Conservation (phyloP, 92 coral and sea anemone species). For the Muricea muricata region DNA sequence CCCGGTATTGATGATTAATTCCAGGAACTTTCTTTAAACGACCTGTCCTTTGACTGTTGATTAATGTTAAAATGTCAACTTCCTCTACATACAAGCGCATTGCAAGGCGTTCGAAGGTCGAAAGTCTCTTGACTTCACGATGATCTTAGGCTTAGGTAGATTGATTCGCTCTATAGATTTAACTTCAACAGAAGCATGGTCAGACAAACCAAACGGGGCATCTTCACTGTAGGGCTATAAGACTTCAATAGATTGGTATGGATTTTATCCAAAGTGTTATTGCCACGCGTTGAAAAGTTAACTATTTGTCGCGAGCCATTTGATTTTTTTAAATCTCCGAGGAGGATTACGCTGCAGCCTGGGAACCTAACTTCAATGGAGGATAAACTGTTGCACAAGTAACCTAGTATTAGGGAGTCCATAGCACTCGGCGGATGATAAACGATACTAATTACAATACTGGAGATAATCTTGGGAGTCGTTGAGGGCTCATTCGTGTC, state of each 20-base stretch:
- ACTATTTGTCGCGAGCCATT: too few species aligned
- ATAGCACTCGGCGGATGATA: too few species aligned
- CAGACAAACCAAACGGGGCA: slow-evolving; percentile 53
- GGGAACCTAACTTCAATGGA: too few species aligned
- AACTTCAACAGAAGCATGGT: slow-evolving; percentile 42
- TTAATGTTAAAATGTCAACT: slow-evolving; percentile 37
- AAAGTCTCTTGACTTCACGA: slow-evolving; percentile 32
- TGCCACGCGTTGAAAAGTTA: slow-evolving; percentile 53
- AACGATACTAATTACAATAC: too few species aligned
- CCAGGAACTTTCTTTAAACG: neutral
- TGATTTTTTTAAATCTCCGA: too few species aligned
- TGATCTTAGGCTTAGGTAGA: slow-evolving; percentile 20
- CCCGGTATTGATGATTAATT: slow-evolving; percentile 36
- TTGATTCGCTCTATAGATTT: neutral
- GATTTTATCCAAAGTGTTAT: slow-evolving; percentile 38
- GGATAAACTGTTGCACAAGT: too few species aligned
- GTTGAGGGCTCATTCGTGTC: too few species aligned
- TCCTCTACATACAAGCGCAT: slow-evolving; percentile 16
- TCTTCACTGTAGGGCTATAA: slow-evolving; percentile 37
- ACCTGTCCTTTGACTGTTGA: slow-evolving; percentile 32
- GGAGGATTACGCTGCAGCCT: too few species aligned
- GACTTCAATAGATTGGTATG: slow-evolving; percentile 35
- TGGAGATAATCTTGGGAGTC: too few species aligned
- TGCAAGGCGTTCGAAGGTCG: slow-evolving; percentile 36
- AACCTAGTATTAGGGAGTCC: too few species aligned